Conservation (phyloP, 2,797 vertebrate genomes). For the Cuniculus paca region DNA sequence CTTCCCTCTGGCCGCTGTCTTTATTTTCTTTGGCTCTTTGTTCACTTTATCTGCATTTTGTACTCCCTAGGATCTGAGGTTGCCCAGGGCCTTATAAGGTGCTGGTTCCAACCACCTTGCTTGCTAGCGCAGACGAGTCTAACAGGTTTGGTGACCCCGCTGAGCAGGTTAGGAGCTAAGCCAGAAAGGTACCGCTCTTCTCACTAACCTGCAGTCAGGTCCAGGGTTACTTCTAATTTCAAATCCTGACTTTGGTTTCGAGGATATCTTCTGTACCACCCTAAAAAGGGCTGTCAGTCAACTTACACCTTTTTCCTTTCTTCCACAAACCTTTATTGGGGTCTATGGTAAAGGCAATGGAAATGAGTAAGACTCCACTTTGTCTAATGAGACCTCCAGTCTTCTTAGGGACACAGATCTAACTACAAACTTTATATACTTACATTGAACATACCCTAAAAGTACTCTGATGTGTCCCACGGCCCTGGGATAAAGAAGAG, state of each 20-base stretch:
- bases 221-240: conserved; percentile 32
- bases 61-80: conserved; percentile 60
- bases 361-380: background rate
- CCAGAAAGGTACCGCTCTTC: conserved; percentile 50
- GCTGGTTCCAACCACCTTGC: conserved; percentile 46
- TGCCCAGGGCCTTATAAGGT: conserved; percentile 74
- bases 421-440: no score
- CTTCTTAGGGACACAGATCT: background rate
- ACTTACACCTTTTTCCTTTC: background rate
- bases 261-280: background rate
- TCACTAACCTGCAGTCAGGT: background rate
- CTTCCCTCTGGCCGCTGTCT: conserved; percentile 68
- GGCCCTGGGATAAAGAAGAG: background rate
- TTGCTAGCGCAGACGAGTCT: conserved; percentile 70
- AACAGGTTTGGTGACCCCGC: conserved; percentile 77
- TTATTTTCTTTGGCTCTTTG: conserved; percentile 77
- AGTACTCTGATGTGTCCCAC: background rate
- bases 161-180: conserved; percentile 19
- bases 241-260: conserved; percentile 14
- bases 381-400: background rate
- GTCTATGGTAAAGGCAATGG: background rate
- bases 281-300: background rate
- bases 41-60: conserved; percentile 26
- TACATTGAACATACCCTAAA: background rate
- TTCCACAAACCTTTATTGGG: background rate